Percentiles rank a stretch among this genome's conserved stretches.
These are phyloP conservation scores for Gymnocephalus cernua DNA, from an alignment of 2,113 vertebrate genomes.

Conservation along the genomic window DNA sequence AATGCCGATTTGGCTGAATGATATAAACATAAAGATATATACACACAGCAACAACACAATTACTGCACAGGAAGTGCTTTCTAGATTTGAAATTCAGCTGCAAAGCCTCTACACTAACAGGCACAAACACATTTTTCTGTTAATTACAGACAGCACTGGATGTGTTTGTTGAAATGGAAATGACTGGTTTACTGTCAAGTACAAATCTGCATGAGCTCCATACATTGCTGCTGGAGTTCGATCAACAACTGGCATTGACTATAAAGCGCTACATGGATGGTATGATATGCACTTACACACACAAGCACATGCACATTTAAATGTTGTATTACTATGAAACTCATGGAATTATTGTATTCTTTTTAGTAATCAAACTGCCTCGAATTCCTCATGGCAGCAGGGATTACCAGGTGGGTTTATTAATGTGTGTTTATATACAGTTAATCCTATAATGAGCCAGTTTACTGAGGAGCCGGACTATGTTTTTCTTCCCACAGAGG, in stretches of 20 bases:
- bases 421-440: background rate
- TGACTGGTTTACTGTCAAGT: conserved; percentile 56
- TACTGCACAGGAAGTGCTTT: background rate
- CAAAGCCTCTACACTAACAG: background rate
- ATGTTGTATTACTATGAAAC: background rate
- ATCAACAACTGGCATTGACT: conserved; percentile 54
- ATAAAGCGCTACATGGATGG: conserved; percentile 26
- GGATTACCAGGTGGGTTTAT: conserved; percentile 55
- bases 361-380: background rate
- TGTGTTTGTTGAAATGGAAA: conserved; percentile 83
- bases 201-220: conserved; percentile 56
- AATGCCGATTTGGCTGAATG: background rate
- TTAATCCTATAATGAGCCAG: background rate
- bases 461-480: background rate
- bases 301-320: background rate
- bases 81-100: background rate
- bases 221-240: background rate
- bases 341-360: background rate
- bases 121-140: background rate
- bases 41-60: background rate
- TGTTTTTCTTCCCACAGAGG: conserved; percentile 36
- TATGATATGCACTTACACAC: conserved; percentile 8
- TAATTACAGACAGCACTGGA: conserved; percentile 77
- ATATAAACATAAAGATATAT: background rate
- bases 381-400: background rate